Evolutionary conservation across 2,888 invertebrate species (phyloP).

Genomic region (Eupithecia abbreviata): DNA sequence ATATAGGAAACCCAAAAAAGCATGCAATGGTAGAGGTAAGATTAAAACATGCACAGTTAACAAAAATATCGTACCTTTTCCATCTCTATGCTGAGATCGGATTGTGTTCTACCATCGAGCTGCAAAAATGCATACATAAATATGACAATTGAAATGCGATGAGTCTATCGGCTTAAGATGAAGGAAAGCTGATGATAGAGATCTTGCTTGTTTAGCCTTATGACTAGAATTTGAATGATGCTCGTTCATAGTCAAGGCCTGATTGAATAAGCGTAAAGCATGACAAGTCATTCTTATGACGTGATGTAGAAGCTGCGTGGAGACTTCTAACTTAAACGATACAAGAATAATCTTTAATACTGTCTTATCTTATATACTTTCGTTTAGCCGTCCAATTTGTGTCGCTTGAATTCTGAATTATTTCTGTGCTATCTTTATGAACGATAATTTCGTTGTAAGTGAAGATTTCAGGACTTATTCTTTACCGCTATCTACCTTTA

Average conservation of each 20-base stretch:
- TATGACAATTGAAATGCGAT: conserved; percentile 66
- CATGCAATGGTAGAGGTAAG: conserved; percentile 54
- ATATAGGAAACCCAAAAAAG: conserved; percentile 41
- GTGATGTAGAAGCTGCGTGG: too few species aligned
- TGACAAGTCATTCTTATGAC: not conserved
- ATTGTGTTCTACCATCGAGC: conserved; percentile 83
- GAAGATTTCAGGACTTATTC: too few species aligned
- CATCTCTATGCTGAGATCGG: conserved; percentile 82
- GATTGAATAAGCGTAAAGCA: conserved; percentile 25
- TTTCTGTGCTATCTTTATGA: too few species aligned
- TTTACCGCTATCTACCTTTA: too few species aligned
- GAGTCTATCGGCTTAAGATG: conserved; percentile 57
- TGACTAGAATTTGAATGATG: conserved; percentile 13
- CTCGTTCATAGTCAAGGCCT: conserved; percentile 21
- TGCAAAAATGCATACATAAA: conserved; percentile 80
- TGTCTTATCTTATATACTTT: too few species aligned
- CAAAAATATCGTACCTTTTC: conserved; percentile 83
- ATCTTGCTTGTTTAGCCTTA: not conserved
- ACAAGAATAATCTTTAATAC: too few species aligned
- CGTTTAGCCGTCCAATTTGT: too few species aligned
- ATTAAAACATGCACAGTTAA: conserved; percentile 73
- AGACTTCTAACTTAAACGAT: too few species aligned
- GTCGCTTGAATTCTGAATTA: too few species aligned
- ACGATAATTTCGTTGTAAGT: too few species aligned
- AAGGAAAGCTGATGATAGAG: conserved; percentile 58